Evolutionary conservation across 2,797 vertebrate species (phyloP).

Genomic region (Neomorphus geoffroyi): DNA sequence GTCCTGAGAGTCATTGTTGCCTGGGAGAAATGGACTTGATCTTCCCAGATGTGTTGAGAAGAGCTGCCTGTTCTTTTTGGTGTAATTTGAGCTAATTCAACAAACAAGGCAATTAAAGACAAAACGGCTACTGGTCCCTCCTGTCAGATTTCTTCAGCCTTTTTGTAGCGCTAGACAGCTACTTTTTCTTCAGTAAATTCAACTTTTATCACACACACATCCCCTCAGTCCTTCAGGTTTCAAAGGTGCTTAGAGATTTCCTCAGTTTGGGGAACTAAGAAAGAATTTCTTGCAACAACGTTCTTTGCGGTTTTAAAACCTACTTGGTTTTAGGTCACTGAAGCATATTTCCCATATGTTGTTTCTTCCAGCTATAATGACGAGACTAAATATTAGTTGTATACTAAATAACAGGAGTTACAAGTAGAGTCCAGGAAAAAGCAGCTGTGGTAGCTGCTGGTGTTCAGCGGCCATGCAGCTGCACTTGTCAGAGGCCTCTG

Average conservation of each 20-base stretch:
- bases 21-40: not conserved
- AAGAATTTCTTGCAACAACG: not conserved
- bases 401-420: not conserved
- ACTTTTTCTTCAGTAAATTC: not conserved
- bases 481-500: not conserved
- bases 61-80: not conserved
- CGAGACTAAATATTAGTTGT: not conserved
- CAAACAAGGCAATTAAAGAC: not conserved
- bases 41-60: not conserved
- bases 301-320: not conserved
- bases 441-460: not conserved
- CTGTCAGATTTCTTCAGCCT: not conserved
- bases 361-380: not conserved
- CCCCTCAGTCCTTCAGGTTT: not conserved
- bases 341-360: not conserved
- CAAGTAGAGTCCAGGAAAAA: not conserved
- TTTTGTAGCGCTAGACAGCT: not conserved
- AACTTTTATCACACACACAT: not conserved
- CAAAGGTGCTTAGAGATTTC: not conserved
- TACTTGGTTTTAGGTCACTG: not conserved
- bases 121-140: not conserved
- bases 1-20: not conserved
- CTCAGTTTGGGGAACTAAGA: not conserved
- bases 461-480: not conserved
- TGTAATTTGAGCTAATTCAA: not conserved